Base-by-base conservation (phyloP, 2,797 vertebrate genomes). In the Echiichthys vipera region DNA sequence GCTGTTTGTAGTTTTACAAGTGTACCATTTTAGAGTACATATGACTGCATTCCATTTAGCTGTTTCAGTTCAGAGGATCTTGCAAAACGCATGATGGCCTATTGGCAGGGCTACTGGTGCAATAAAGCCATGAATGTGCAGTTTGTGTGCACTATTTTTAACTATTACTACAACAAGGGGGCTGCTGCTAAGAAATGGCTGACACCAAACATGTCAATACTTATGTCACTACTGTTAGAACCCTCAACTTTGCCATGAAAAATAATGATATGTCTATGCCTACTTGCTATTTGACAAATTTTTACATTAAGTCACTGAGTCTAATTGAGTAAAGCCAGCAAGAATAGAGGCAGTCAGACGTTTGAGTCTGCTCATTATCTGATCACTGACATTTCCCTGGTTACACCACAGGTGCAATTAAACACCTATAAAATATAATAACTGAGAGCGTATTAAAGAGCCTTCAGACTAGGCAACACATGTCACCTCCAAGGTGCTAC, bases 311-410 rank as follows among this genome's bases (percentile, higher is more conserved):
- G 45, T 56, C 64, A 69, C 59, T 25, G 40, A 61, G 22, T 65
- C 43, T 54, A 51, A 62, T 18, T 43, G 20, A 29, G 43, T 45
- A 62, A 4, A 24, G 34, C 13, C 49, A 50, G 18, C 30, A 37
- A 58, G 45, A 66, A 56, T 37, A 55, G 50, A 45, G 58, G 37
- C 18, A 47, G 43, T 24, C 54, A 50, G 50, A 32, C 57, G 49
- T 73, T 77, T 57, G 46, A 72, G 76, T 18, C n/a, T 39, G 27
- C 43, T 74, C 71, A 80, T 71, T 79, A 46, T 70, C 42, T 63
- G 32, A 74, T 67, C 46, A 17, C 11, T n/a, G 43, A 29, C 34
- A n/a, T 65, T 64, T 59, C 32, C 47, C 37, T 56, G 7, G 8
- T 46, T 71, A 57, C 65, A 74, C 32, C 30, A 22, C 0, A 10